These are phyloP conservation scores for Tortrix viridana DNA, from an alignment of 2,888 invertebrate genomes.

Conservation along the genomic window DNA sequence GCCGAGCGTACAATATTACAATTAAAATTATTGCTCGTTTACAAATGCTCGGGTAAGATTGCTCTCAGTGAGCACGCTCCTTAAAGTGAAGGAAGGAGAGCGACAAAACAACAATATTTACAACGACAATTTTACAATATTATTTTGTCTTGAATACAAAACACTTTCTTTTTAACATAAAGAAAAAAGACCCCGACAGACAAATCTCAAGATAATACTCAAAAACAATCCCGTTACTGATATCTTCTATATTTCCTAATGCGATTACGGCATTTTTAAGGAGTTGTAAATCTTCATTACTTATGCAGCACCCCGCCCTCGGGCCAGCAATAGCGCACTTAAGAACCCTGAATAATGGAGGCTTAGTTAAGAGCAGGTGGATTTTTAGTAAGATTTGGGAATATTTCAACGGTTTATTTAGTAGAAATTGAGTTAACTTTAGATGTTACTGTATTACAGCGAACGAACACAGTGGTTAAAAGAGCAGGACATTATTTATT, in stretches of 20 bases:
- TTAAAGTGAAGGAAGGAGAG: too few relatives aligned
- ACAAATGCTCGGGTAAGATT: too few relatives aligned
- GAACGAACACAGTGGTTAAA: too few relatives aligned
- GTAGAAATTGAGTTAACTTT: too few relatives aligned
- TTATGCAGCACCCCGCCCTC: conserved; percentile 23
- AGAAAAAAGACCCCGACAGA: background rate
- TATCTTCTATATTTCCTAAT: conserved; percentile 29
- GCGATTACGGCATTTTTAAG: conserved; percentile 35
- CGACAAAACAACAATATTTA: too few relatives aligned
- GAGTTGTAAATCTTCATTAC: conserved; percentile 22
- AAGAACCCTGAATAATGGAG: conserved; percentile 34
- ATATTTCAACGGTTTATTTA: background rate
- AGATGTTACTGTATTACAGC: too few relatives aligned
- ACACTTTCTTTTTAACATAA: background rate
- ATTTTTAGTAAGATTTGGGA: conserved; percentile 22
- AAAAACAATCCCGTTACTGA: conserved; percentile 23
- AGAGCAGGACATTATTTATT: too few relatives aligned
- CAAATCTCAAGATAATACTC: conserved; percentile 18
- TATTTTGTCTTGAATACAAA: too few relatives aligned
- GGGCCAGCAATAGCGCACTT: conserved; percentile 34
- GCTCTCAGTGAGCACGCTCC: too few relatives aligned
- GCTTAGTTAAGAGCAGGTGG: conserved; percentile 26
- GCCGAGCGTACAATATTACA: too few relatives aligned
- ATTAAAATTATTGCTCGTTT: too few relatives aligned
- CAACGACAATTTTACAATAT: too few relatives aligned